These are phyloP conservation scores for Cygnus buccinator DNA, from an alignment of 2,113 vertebrate species.

Conservation along the genomic window DNA sequence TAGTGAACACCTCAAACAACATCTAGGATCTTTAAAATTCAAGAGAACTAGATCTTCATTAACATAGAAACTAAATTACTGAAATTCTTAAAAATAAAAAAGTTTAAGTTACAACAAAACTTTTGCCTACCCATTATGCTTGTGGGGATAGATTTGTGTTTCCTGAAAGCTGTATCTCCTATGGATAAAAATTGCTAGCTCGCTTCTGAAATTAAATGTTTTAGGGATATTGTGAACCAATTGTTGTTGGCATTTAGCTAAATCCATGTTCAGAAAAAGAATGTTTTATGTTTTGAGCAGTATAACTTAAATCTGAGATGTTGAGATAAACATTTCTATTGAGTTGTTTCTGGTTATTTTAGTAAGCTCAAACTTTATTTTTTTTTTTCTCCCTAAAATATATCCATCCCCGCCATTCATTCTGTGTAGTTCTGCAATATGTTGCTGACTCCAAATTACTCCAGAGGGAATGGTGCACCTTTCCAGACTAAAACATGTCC, in stretches of 20 bases:
- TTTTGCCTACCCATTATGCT: neutral
- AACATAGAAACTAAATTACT: neutral
- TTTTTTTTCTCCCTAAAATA: neutral
- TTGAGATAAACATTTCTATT: neutral
- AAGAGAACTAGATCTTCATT: neutral
- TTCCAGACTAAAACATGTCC: neutral
- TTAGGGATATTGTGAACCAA: neutral
- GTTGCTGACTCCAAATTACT: neutral
- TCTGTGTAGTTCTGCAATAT: neutral
- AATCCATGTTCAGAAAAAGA: neutral
- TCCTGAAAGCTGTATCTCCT: neutral
- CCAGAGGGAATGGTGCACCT: fast-evolving
- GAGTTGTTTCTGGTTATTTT: neutral
- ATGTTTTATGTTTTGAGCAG: neutral
- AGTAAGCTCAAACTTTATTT: neutral
- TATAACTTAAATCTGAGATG: neutral
- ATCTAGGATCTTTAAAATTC: neutral
- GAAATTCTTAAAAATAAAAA: neutral
- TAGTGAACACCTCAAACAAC: neutral
- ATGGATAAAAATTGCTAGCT: fast-evolving
- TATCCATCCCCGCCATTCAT: neutral
- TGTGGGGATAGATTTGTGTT: neutral
- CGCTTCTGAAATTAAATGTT: neutral
- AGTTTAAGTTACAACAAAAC: neutral
- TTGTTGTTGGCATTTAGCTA: neutral